Evolutionary conservation across 2,888 invertebrate species (phyloP).

Genomic region (Acrocera orbiculus): DNA sequence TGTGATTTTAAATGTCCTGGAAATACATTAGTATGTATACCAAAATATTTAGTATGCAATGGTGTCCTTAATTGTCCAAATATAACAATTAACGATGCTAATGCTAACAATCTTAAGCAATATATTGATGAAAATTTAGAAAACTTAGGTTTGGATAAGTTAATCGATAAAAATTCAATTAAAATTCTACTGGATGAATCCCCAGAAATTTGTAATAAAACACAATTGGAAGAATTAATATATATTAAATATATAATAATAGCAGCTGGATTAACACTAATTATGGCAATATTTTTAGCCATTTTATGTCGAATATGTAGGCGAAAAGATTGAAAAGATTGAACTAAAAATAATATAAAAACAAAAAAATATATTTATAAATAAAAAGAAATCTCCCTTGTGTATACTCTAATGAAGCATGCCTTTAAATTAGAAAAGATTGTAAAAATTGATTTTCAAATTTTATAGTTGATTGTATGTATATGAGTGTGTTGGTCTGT

Average conservation of each 20-base stretch:
- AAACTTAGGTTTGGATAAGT: constrained; percentile 35
- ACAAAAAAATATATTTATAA: no score
- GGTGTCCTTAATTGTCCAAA: constrained; percentile 78
- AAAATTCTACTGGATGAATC: constrained; percentile 56
- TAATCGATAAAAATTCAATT: constrained; percentile 32
- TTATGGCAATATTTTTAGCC: constrained; percentile 25
- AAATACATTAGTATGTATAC: constrained; percentile 65
- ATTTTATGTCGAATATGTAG: constrained; percentile 20
- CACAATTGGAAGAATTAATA: constrained; percentile 30
- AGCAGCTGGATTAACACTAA: constrained; percentile 22
- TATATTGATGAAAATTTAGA: constrained; percentile 43
- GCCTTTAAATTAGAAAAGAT: no score
- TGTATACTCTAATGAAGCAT: no score
- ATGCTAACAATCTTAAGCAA: constrained; percentile 34
- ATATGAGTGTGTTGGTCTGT: no score
- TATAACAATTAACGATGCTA: constrained; percentile 34
- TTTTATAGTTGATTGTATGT: no score
- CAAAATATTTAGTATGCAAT: constrained; percentile 67
- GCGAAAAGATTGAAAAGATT: neutral
- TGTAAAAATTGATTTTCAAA: no score
- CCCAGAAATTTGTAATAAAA: constrained; percentile 47
- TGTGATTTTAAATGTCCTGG: constrained; percentile 83
- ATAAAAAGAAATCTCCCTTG: no score
- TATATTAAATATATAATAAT: constrained; percentile 26
- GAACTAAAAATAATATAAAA: neutral